Percentiles rank a stretch among this genome's conserved stretches.
Evolutionary conservation across 2,113 vertebrate species (phyloP).

Genomic region (Podiceps cristatus): DNA sequence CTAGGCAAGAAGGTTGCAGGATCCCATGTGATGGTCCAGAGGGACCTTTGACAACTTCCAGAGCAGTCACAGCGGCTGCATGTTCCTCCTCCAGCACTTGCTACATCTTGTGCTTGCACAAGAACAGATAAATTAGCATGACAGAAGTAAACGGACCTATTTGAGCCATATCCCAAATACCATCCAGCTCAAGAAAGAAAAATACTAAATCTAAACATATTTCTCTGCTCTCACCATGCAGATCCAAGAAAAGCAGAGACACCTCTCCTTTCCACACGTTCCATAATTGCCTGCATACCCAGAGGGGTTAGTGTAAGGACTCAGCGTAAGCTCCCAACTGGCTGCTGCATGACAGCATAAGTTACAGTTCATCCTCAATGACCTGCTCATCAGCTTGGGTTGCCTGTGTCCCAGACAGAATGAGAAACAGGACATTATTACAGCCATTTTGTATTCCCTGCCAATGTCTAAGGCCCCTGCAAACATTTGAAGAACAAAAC

Average conservation of each 20-base stretch:
- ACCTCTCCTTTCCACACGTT: constrained; percentile 13
- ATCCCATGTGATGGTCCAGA: neutral
- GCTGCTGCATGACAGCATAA: neutral
- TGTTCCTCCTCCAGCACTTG: neutral
- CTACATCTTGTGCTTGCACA: neutral
- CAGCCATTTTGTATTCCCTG: neutral
- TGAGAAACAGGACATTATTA: neutral
- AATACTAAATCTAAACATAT: neutral
- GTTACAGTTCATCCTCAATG: neutral
- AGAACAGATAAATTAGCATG: neutral
- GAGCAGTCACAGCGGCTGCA: neutral
- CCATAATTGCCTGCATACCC: neutral
- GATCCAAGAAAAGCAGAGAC: neutral
- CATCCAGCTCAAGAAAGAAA: neutral
- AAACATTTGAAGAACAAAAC: neutral
- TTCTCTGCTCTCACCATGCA: neutral
- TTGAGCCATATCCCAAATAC: neutral
- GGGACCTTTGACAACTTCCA: neutral
- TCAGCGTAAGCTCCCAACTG: neutral
- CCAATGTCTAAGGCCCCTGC: neutral
- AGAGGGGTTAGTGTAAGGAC: neutral
- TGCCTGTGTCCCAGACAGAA: neutral
- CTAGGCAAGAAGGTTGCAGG: neutral
- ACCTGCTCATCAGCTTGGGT: neutral
- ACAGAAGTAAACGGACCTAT: neutral